phyloP scores from a whole-genome alignment of 2,888 invertebrate genomes.

The Heliconius charithonia region DNA sequence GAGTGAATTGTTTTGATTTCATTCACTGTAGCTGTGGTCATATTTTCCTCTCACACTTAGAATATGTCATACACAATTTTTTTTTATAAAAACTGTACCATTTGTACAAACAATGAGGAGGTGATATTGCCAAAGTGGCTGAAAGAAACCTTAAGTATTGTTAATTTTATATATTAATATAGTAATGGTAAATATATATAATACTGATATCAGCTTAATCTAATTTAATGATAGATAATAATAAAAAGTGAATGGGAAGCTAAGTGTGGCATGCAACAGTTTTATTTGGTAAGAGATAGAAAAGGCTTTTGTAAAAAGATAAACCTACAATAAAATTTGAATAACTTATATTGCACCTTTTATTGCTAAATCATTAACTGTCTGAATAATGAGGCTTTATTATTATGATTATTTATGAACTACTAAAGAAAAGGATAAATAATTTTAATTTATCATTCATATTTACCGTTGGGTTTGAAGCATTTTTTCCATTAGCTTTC shows the following conservation, averaged over 20 bases:
- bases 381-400: neutral
- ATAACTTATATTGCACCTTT: neutral
- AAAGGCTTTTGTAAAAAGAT: neutral
- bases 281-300: too few relatives aligned
- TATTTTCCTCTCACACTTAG: too few relatives aligned
- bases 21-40: too few relatives aligned
- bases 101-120: neutral
- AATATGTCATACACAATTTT: too few relatives aligned
- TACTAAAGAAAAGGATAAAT: neutral
- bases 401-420: neutral
- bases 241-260: neutral
- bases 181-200: too few relatives aligned
- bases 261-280: neutral
- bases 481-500: constrained; percentile 87
- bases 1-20: too few relatives aligned
- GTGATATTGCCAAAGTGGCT: neutral
- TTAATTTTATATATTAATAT: too few relatives aligned
- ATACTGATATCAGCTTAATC: too few relatives aligned
- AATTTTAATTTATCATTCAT: constrained; percentile 43
- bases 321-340: neutral
- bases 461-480: constrained; percentile 83
- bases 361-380: neutral
- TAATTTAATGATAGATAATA: too few relatives aligned
- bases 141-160: neutral
- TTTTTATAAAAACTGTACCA: too few relatives aligned